Conservation (phyloP, 2,113 vertebrate species). For the Eonycteris spelaea region DNA sequence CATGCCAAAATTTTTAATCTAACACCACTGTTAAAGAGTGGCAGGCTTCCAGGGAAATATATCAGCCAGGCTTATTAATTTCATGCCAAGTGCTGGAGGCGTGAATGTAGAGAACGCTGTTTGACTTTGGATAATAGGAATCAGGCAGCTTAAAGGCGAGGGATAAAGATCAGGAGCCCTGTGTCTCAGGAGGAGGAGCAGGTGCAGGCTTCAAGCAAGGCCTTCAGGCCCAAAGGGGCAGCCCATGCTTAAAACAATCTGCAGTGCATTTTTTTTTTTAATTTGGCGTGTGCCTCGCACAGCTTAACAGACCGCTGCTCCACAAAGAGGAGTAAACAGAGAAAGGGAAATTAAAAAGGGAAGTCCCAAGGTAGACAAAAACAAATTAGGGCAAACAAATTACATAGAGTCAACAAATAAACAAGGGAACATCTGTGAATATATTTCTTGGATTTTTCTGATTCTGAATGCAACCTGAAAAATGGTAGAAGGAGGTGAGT, state of each 20-base stretch:
- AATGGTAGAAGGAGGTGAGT: conserved; percentile 80
- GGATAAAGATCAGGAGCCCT: conserved; percentile 98
- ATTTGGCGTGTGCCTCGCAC: conserved; percentile 93
- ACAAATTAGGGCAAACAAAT: conserved; percentile 99
- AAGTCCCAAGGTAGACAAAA: conserved; percentile 97
- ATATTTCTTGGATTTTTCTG: conserved; percentile 92
- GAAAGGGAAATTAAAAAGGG: conserved; percentile 99
- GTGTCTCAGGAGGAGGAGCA: conserved; percentile 96
- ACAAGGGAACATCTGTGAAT: conserved; percentile 99
- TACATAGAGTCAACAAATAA: conserved; percentile 99
- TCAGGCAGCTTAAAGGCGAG: conserved; percentile 93
- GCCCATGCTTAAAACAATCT: conserved; percentile 99
- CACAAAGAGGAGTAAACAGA: conserved; percentile 99
- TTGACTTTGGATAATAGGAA: conserved; percentile 95
- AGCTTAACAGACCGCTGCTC: conserved; percentile 98
- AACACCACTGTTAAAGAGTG: conserved; percentile 93
- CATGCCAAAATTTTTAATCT: conserved; percentile 95
- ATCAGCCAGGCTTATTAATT: conserved; percentile 96
- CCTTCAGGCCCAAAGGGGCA: conserved; percentile 97
- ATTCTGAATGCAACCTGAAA: conserved; percentile 86
- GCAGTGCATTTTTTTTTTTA: conserved; percentile 89
- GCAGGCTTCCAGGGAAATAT: conserved; percentile 93
- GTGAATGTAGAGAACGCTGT: conserved; percentile 94
- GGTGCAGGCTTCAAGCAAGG: conserved; percentile 98
- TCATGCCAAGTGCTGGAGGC: conserved; percentile 92